These are phyloP conservation scores for Candoia aspera DNA, from an alignment of 2,113 vertebrate genomes.

Conservation along the genomic window DNA sequence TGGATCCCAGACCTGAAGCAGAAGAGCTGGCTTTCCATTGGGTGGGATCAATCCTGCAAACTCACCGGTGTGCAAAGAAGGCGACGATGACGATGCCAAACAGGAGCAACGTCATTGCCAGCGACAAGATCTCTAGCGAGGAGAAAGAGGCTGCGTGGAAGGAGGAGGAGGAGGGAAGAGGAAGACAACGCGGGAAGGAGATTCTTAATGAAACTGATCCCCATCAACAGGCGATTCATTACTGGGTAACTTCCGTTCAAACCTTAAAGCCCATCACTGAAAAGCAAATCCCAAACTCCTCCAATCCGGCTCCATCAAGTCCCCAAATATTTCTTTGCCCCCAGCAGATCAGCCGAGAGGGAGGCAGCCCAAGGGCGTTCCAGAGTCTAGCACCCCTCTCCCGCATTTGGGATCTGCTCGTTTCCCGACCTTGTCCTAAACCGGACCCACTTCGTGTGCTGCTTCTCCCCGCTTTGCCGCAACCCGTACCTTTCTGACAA, in stretches of 20 bases:
- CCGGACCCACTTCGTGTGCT: background rate
- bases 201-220: too few relatives aligned
- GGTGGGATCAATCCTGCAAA: constrained; percentile 33
- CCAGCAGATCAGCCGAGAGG: too few relatives aligned
- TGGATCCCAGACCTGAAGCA: background rate
- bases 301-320: background rate
- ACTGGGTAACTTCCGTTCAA: background rate
- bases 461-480: fast-evolving
- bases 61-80: constrained; percentile 87
- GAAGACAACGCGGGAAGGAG: background rate
- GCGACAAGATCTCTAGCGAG: constrained; percentile 85
- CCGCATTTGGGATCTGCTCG: too few relatives aligned
- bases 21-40: background rate
- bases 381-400: too few relatives aligned
- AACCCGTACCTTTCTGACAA: constrained; percentile 77
- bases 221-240: too few relatives aligned
- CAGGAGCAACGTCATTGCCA: constrained; percentile 84
- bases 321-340: background rate
- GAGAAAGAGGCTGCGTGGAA: constrained; percentile 76
- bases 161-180: background rate
- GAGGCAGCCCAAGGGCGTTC: too few relatives aligned
- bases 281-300: background rate
- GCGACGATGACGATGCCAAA: constrained; percentile 79
- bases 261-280: background rate
- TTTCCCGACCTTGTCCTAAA: too few relatives aligned